Base-by-base conservation (phyloP, 2,113 vertebrate genomes). In the Paradisaea rubra region DNA sequence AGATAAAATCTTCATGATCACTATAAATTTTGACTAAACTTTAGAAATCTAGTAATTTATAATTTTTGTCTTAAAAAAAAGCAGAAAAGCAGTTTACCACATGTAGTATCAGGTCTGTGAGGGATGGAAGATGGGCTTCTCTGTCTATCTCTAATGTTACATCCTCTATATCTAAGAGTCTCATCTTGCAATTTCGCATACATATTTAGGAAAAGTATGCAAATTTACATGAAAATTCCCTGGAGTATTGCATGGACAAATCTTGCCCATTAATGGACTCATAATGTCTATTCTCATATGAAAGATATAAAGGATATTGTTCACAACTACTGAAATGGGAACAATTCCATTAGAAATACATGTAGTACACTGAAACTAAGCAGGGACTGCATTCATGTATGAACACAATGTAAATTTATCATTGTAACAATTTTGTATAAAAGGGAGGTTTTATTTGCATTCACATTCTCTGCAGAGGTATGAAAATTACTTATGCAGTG, bases 361-460 rank as follows among this genome's bases (percentile, higher is more conserved):
- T 71, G 91, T 83, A 81, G 47, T 20, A 54, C 3, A 11, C 54
- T 77, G 78, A 92, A 96, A 94, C 79, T 86, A 91, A 90, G 76
- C 47, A 86, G n/a, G 10, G 52, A 74, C 68, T 83, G 91, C 87
- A 91, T 97, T 96, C 76, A 78, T 89, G 56, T 94, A 91, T 66
- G 89, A 97, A 94, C 87, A 95, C 88, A 93, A 95, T 96, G 57
- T 88, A 91, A 91, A 96, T 96, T 92, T 94, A 64, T 92, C 91
- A 72, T 44, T 89, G 57, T 81, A 91, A 88, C 68, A 78, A 83
- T 95, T 95, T 72, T 61, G 39, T 86, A 88, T 71, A 89, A 95
- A 95, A 81, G 31, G 22, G 66, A 94, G 54, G 74, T 68, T 94
- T 92, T 95, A 94, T 90, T 94, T 96, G 85, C 91, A 93, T 97